Conservation (phyloP, 2,888 invertebrate species). For the Eristalinus aeneus region DNA sequence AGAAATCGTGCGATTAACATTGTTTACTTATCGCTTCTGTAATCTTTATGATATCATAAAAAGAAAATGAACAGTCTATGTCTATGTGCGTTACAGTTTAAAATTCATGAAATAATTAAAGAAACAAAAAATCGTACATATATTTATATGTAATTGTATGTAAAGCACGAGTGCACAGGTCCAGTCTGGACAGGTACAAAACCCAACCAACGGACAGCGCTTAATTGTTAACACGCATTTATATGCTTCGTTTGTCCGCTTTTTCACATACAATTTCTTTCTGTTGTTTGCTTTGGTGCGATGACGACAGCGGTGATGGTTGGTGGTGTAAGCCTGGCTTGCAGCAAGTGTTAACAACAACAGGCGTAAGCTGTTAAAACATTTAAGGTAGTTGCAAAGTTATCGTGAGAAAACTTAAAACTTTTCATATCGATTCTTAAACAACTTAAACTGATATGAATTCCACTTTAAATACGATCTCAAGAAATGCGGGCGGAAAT, state of each 20-base stretch:
- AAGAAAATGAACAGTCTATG: slow-evolving; percentile 18
- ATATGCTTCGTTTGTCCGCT: background rate
- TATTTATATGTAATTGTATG: slow-evolving; percentile 13
- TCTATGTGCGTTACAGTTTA: background rate
- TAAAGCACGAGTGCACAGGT: slow-evolving; percentile 35
- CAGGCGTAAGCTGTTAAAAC: background rate
- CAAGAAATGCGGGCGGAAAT: slow-evolving; percentile 10
- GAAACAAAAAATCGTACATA: background rate
- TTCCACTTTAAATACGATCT: background rate
- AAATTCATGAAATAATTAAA: background rate
- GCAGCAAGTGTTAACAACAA: background rate
- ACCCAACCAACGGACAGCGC: background rate
- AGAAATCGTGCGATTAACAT: slow-evolving; percentile 15
- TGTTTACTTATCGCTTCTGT: slow-evolving; percentile 27
- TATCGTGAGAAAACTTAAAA: background rate
- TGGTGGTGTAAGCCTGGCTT: background rate
- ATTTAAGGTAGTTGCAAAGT: background rate
- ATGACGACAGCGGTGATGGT: slow-evolving; percentile 33
- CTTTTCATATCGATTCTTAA: background rate
- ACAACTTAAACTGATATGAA: background rate
- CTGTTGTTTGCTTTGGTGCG: background rate
- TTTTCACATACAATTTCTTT: background rate
- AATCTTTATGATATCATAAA: slow-evolving; percentile 43
- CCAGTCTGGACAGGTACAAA: background rate
- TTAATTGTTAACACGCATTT: slow-evolving; percentile 22